These are phyloP conservation scores for Lucinisca nassula DNA, from an alignment of 2,888 invertebrate genomes.

Conservation along the genomic window DNA sequence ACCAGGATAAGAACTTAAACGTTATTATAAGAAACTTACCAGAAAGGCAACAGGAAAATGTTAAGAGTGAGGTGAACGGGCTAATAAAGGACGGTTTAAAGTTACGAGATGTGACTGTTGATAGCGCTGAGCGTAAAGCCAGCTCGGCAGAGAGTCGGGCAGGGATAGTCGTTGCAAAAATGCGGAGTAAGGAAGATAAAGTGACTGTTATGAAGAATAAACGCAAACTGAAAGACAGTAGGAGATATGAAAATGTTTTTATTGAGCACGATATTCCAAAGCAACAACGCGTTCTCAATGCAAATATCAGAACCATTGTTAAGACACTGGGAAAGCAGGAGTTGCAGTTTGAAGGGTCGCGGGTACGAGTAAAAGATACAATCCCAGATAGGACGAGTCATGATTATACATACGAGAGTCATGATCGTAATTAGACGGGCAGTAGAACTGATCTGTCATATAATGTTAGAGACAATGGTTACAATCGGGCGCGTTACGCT, in stretches of 20 bases:
- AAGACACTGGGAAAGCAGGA: neutral
- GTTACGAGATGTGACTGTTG: neutral
- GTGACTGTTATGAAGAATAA: neutral
- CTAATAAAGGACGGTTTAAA: neutral
- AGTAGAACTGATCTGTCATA: too few species aligned
- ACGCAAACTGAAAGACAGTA: neutral
- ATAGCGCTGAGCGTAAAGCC: neutral
- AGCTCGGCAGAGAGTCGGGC: neutral
- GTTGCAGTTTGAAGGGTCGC: neutral
- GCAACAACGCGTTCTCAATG: neutral
- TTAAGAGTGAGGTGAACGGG: neutral
- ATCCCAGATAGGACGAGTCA: too few species aligned
- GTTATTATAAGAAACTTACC: neutral
- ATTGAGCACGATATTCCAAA: neutral
- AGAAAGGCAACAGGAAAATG: neutral
- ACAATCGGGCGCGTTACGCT: too few species aligned
- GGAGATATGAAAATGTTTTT: neutral
- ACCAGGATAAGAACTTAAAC: too few species aligned
- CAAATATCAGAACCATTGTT: constrained; percentile 14
- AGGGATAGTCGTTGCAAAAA: neutral
- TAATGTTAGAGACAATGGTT: too few species aligned
- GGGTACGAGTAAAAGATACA: neutral
- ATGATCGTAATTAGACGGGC: too few species aligned
- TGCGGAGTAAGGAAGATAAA: neutral
- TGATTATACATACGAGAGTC: too few species aligned